Evolutionary conservation across 2,888 invertebrate species (phyloP), one percentile per base, ranked within the genome.

Genomic region (Caprella mutica): DNA sequence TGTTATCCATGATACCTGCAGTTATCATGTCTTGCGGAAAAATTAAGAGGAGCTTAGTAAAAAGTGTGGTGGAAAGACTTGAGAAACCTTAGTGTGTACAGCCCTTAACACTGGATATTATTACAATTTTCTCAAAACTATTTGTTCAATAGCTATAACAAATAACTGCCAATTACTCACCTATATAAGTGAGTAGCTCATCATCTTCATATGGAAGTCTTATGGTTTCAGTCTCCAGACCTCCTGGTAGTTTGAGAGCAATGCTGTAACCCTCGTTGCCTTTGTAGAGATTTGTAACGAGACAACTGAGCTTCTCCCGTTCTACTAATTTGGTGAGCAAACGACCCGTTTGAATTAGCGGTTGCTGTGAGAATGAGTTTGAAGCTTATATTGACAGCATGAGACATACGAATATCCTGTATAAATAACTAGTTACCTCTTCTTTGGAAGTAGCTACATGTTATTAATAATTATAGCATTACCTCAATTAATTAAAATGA

Each of bases 271-370:
- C 92, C 75, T 91, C 89, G 76, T 89, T 88, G 56, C 86, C 88
- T 61, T 90, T 86, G 76, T 91, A 89, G 68, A 93, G 78, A 76
- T 90, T 93, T 69, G 93, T 79, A 70, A 92, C 85, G 71, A 93
- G 77, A 66, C 89, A 90, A 73, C 89, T 89, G 69, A 92, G 79
- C 72, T 83, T 83, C 75, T 92, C 90, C 70, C 81, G 80, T 71
- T 83, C 59, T 39, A 64, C 64, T 26, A 64, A 39, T 30, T 64
- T 64, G 29, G 58, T 60, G 24, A 64, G 35, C 26, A 64, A 51
- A 35, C 60, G 58, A 44, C 59, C 58, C 2, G 64, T 64, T 23
- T 59, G 43, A 24, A 59, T 58, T 27, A 64, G 60, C 17, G 56
- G 60, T 59, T 64, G 58, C 48, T 48, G 48, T 9, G 24, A 9